Conservation (phyloP, 2,888 invertebrate genomes). For the Trichopria drosophilae region DNA sequence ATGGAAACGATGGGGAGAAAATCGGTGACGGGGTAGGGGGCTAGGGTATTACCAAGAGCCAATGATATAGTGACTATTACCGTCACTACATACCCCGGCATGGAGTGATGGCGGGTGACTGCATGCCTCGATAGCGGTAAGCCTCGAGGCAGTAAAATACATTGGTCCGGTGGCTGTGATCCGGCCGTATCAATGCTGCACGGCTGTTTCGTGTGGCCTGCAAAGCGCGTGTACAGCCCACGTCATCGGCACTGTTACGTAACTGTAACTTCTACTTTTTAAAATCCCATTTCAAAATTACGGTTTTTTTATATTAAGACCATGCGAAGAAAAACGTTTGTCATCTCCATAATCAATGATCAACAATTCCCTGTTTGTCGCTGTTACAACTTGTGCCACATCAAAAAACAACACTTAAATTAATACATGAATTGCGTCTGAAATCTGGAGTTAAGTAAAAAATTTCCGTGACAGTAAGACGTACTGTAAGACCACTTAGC, state of each 20-base stretch:
- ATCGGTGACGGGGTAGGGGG: constrained; percentile 29
- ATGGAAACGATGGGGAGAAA: constrained; percentile 25
- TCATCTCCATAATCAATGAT: background rate
- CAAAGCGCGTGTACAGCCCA: constrained; percentile 32
- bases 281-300: too few relatives aligned
- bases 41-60: constrained; percentile 47
- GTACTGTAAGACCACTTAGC: too few relatives aligned
- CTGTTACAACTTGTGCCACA: too few relatives aligned
- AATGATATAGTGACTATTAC: constrained; percentile 60
- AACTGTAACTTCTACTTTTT: constrained; percentile 23
- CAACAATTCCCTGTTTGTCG: too few relatives aligned
- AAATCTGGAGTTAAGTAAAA: too few relatives aligned
- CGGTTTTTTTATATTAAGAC: background rate
- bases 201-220: constrained; percentile 53
- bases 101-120: constrained; percentile 59
- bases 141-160: constrained; percentile 58
- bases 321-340: background rate
- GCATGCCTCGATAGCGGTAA: constrained; percentile 59
- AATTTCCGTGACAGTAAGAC: too few relatives aligned
- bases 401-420: too few relatives aligned
- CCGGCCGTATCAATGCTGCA: constrained; percentile 58
- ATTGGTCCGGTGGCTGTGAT: constrained; percentile 58
- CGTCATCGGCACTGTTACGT: constrained; percentile 14
- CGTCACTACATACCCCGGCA: constrained; percentile 57
- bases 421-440: too few relatives aligned